Conservation (phyloP, 2,113 vertebrate genomes). For the Meriones unguiculatus region DNA sequence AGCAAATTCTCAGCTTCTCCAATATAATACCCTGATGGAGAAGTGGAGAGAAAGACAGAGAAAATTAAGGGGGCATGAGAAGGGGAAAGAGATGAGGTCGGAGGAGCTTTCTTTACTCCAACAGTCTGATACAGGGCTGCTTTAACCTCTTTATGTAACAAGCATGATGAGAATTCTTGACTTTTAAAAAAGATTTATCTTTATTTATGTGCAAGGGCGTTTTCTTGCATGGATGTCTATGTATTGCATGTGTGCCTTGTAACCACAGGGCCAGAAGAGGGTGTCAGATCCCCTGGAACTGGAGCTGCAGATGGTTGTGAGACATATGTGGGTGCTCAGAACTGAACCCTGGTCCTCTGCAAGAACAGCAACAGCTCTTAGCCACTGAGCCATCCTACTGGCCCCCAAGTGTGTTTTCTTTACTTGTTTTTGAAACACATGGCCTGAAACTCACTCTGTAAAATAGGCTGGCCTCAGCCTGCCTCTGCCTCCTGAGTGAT, state of each 20-base stretch:
- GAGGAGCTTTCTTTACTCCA: background rate
- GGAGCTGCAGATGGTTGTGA: background rate
- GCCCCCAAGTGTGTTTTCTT: too few species aligned
- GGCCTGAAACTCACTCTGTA: background rate
- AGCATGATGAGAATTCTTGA: background rate
- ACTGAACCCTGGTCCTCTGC: background rate
- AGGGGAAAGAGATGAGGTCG: background rate
- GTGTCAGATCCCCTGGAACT: background rate
- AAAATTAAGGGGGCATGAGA: background rate
- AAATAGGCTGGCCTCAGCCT: background rate
- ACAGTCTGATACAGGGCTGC: background rate
- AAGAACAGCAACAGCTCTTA: background rate
- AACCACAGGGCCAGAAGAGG: background rate
- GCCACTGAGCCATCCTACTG: background rate
- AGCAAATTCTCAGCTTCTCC: conserved; percentile 87
- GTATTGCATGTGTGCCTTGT: background rate
- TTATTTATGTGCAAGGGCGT: background rate
- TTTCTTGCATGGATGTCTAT: background rate
- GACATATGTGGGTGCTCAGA: background rate
- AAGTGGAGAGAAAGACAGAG: background rate
- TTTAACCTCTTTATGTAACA: background rate
- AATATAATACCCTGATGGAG: conserved; percentile 86
- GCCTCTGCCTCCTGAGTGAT: background rate
- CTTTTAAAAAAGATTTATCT: background rate
- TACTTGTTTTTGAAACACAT: background rate